Evolutionary conservation across 2,888 invertebrate genomes (phyloP), one percentile per base, ranked within the genome.

Genomic region (Agrilus cyanescens): DNA sequence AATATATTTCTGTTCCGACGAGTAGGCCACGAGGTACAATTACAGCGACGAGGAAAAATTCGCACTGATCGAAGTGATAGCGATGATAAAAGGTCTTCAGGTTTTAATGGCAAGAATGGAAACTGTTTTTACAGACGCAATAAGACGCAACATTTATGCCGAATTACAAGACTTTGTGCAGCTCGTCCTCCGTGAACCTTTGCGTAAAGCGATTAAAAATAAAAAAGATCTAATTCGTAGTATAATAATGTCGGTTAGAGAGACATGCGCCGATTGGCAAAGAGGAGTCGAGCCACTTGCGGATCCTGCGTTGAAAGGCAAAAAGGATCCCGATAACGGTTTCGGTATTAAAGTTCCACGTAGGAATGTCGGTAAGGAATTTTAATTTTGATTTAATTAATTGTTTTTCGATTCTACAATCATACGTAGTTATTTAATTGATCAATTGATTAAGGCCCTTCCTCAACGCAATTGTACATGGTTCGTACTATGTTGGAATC

Each of bases 81-180:
- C 96, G 0, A 97, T 97, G 95, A 95, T 98, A 56, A 98, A 98
- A 67, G 96, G 96, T 0, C 73, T 98, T 4, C 97, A 98, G 66
- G 90, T 91, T 16, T 71, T 96, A 40, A 91, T 98, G 89, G 87
- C 94, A 1, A 75, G 94, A 32, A 96, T 97, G 83, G 97, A 98
- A 71, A 89, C 93, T 0, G 93, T 95, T n/a, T 83, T 93, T 55
- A 85, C 86, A 43, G 88, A 89, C 62, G 88, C 90, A 2, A 90
- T 93, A 48, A 73, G 88, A 18, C 73, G 94, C 34, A 87, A 90
- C 61, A 90, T 98, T 52, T 97, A 97, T 66, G 85, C 94, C 0
- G 95, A 97, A 61, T 69, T 98, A 41, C 98, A 98, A 69, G 91
- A 94, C 66, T 97, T 98, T 67, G 90, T 96, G 1, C 97, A 97